These are phyloP conservation scores for Aromia moschata DNA, from an alignment of 2,888 invertebrate genomes.

Conservation along the genomic window DNA sequence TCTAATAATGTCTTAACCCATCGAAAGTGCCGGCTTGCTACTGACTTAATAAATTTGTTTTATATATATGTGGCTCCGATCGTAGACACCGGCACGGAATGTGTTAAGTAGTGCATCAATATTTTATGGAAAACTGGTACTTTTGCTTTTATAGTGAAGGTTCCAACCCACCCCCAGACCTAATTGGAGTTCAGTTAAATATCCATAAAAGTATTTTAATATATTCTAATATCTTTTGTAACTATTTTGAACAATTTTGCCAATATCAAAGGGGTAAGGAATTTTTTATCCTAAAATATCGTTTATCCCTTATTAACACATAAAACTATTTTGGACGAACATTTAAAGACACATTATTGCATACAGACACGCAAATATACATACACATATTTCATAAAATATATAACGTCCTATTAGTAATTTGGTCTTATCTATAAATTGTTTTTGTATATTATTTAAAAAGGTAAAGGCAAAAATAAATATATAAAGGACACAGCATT, in stretches of 20 bases:
- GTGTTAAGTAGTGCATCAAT: too few species aligned
- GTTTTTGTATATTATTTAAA: conserved; percentile 3
- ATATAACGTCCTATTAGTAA: neutral
- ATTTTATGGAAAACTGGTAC: too few species aligned
- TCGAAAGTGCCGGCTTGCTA: too few species aligned
- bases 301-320: neutral
- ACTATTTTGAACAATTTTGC: too few species aligned
- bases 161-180: too few species aligned
- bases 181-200: too few species aligned
- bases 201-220: conserved; percentile 3
- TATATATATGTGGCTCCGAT: too few species aligned
- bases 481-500: conserved; percentile 28
- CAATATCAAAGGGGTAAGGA: too few species aligned
- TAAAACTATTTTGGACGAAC: conserved; percentile 14
- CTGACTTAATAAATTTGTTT: too few species aligned
- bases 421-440: conserved; percentile 19
- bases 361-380: conserved; percentile 4
- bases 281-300: neutral
- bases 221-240: neutral
- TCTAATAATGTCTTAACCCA: too few species aligned
- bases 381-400: conserved; percentile 3
- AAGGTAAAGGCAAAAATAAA: conserved; percentile 9
- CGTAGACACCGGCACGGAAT: too few species aligned
- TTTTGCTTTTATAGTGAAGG: too few species aligned
- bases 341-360: conserved; percentile 13